phyloP scores from a whole-genome alignment of 2,113 vertebrate species.

The Microtus pennsylvanicus region DNA sequence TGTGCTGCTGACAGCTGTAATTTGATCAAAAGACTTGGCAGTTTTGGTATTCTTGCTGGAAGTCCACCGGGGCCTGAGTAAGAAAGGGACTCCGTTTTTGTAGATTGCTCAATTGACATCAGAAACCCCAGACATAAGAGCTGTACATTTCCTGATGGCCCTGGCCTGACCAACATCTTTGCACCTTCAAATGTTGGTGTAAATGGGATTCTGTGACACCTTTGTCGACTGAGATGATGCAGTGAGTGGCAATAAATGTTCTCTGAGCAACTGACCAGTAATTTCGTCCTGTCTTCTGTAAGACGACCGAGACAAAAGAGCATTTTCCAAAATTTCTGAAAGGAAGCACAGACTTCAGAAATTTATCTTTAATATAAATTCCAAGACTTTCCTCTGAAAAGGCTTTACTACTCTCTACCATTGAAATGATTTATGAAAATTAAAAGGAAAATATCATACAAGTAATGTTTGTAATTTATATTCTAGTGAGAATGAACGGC shows the following conservation, averaged over 20 bases:
- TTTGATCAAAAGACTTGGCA: slow-evolving; percentile 20
- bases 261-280: neutral
- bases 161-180: neutral
- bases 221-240: neutral
- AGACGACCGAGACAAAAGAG: neutral
- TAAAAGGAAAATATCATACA: neutral
- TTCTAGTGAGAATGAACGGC: neutral
- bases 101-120: neutral
- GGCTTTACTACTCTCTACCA: neutral
- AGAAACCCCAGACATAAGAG: neutral
- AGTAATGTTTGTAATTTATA: slow-evolving; percentile 2
- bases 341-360: neutral
- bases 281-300: slow-evolving; percentile 46
- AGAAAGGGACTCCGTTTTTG: slow-evolving; percentile 17
- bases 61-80: neutral
- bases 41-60: slow-evolving; percentile 19
- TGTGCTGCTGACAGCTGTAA: neutral
- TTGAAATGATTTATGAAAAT: slow-evolving; percentile 7
- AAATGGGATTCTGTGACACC: neutral
- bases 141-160: neutral
- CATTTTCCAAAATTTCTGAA: slow-evolving; percentile 37
- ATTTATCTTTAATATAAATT: slow-evolving; percentile 25
- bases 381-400: neutral
- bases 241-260: slow-evolving; percentile 29
- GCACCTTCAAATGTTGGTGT: neutral